Evolutionary conservation across 2,797 vertebrate species (phyloP).

Genomic region (Saxicola maurus): DNA sequence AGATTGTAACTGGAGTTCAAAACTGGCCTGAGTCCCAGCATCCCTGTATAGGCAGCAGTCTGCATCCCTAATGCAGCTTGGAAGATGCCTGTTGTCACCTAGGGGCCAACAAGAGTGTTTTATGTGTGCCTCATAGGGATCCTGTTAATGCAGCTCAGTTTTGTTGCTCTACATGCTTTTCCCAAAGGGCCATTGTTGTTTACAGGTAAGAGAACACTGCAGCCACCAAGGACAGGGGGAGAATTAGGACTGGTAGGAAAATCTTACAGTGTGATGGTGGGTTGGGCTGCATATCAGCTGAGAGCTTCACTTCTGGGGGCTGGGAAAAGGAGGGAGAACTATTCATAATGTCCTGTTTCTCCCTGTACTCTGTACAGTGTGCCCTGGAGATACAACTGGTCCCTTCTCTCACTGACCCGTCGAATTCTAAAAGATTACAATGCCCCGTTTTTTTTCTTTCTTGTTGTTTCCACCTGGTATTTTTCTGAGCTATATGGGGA

Average conservation of each 20-base stretch:
- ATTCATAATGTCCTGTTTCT: not conserved
- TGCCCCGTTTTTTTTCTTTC: not conserved
- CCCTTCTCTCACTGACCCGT: not conserved
- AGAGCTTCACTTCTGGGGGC: not conserved
- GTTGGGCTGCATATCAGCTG: not conserved
- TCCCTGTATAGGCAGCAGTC: not conserved
- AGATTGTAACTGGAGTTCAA: not conserved
- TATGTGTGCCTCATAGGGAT: not conserved
- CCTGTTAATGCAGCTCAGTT: constrained; percentile 1
- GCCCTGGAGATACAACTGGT: not conserved
- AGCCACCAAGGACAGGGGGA: not conserved
- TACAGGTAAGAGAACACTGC: not conserved
- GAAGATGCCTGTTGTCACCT: not conserved
- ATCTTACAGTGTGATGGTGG: not conserved
- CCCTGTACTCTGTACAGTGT: not conserved
- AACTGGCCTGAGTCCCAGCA: not conserved
- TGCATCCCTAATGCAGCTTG: not conserved
- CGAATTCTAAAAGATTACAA: rapidly evolving
- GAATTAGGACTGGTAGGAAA: not conserved
- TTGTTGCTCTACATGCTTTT: not conserved
- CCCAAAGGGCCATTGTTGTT: not conserved
- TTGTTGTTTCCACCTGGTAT: not conserved
- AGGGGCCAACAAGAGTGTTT: not conserved
- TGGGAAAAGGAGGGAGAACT: not conserved
- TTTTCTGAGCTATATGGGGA: not conserved